These are phyloP conservation scores for Lasioglossum baleicum DNA, from an alignment of 1,140 invertebrate genomes.

Conservation along the genomic window DNA sequence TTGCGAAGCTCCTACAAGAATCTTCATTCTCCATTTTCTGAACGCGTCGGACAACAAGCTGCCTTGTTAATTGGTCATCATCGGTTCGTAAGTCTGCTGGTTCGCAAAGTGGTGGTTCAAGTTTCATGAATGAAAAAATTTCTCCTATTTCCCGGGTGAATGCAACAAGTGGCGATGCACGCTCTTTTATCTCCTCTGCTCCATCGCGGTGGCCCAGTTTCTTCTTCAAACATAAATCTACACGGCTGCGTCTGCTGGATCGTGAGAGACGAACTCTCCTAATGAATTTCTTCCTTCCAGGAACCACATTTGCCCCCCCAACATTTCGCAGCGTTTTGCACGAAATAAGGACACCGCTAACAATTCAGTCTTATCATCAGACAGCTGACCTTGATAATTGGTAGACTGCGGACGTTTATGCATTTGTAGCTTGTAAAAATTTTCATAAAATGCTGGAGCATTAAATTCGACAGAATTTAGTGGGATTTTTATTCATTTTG, in stretches of 20 bases:
- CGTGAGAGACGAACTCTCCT: conserved; percentile 49
- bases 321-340: neutral
- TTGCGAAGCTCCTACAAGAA: neutral
- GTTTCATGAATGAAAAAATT: conserved; percentile 42
- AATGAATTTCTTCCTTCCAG: conserved; percentile 35
- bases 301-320: conserved; percentile 9
- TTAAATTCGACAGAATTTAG: too few relatives aligned
- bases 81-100: conserved; percentile 9
- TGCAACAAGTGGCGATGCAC: conserved; percentile 57
- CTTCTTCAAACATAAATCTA: conserved; percentile 50
- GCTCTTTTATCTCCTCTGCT: conserved; percentile 51
- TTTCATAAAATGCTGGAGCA: too few relatives aligned
- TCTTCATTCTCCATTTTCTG: neutral
- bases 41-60: neutral
- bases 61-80: conserved; percentile 13
- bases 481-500: too few relatives aligned
- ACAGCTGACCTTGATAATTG: too few relatives aligned
- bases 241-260: conserved; percentile 10
- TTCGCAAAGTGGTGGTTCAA: conserved; percentile 11
- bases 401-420: too few relatives aligned
- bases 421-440: too few relatives aligned
- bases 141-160: conserved; percentile 41
- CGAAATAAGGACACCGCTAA: conserved; percentile 7
- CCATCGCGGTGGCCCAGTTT: conserved; percentile 55
- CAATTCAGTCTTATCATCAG: conserved; percentile 10